Evolutionary conservation across 1,140 invertebrate species (phyloP).

Genomic region (Antheraea mylitta): DNA sequence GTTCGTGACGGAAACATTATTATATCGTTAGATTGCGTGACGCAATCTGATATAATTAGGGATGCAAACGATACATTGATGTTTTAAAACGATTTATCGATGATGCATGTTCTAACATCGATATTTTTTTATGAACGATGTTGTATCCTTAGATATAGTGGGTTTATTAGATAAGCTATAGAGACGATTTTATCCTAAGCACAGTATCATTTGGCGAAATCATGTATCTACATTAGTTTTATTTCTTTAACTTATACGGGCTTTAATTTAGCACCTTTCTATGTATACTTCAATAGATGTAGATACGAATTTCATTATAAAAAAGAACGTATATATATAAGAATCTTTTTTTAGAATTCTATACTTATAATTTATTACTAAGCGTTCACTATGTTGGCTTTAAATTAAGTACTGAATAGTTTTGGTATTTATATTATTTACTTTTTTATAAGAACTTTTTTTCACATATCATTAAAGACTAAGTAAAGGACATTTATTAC

Average conservation of each 20-base stretch:
- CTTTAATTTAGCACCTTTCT: background rate
- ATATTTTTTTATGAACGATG: no score
- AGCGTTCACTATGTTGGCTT: conserved; percentile 52
- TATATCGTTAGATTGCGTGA: no score
- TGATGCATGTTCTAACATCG: no score
- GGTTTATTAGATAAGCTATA: background rate
- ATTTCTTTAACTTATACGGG: background rate
- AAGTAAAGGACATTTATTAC: conserved; percentile 51
- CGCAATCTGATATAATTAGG: no score
- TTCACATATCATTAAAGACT: conserved; percentile 51
- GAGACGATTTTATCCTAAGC: background rate
- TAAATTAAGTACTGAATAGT: conserved; percentile 71
- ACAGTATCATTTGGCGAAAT: background rate
- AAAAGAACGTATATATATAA: background rate
- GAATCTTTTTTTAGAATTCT: background rate
- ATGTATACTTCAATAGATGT: background rate
- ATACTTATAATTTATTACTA: conserved; percentile 28
- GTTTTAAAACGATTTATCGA: no score
- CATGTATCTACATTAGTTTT: background rate
- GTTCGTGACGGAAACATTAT: no score
- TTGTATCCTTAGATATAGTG: no score
- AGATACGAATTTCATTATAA: background rate
- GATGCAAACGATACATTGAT: no score
- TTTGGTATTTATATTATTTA: conserved; percentile 44
- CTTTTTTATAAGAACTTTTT: conserved; percentile 36